These are phyloP conservation scores for Dissostichus mawsoni DNA, from an alignment of 2,113 vertebrate genomes.

Conservation along the genomic window DNA sequence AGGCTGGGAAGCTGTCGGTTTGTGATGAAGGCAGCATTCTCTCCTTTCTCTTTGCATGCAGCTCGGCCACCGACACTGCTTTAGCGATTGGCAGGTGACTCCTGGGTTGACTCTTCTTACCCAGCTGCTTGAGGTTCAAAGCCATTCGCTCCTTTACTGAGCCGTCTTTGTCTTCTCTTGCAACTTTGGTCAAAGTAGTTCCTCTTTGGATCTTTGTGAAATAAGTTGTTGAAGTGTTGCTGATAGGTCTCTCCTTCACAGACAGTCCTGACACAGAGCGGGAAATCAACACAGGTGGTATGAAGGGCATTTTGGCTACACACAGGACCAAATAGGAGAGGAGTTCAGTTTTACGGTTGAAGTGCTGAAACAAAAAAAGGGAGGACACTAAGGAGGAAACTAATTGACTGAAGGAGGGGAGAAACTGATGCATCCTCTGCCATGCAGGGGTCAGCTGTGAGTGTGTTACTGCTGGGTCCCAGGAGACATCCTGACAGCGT, in stretches of 20 bases:
- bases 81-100: conserved; percentile 57
- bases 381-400: conserved; percentile 30
- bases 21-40: conserved; percentile 35
- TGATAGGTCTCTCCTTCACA: conserved; percentile 41
- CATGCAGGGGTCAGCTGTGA: conserved; percentile 59
- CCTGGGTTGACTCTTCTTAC: conserved; percentile 71
- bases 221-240: neutral
- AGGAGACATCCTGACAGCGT: neutral
- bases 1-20: conserved; percentile 24
- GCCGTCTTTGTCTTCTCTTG: conserved; percentile 44
- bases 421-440: conserved; percentile 49
- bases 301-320: conserved; percentile 82
- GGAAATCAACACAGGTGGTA: conserved; percentile 66
- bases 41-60: conserved; percentile 58
- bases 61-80: conserved; percentile 21
- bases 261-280: conserved; percentile 55
- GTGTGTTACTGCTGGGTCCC: conserved; percentile 21
- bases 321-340: conserved; percentile 76
- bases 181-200: conserved; percentile 10
- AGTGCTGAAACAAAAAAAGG: conserved; percentile 32
- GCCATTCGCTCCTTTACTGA: conserved; percentile 73
- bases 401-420: neutral
- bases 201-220: conserved; percentile 2
- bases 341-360: conserved; percentile 66
- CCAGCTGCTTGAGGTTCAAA: conserved; percentile 74